Percentiles rank a stretch among this genome's conserved stretches.
These are phyloP conservation scores for Eilema sororculum DNA, from an alignment of 2,888 invertebrate species.

Conservation along the genomic window DNA sequence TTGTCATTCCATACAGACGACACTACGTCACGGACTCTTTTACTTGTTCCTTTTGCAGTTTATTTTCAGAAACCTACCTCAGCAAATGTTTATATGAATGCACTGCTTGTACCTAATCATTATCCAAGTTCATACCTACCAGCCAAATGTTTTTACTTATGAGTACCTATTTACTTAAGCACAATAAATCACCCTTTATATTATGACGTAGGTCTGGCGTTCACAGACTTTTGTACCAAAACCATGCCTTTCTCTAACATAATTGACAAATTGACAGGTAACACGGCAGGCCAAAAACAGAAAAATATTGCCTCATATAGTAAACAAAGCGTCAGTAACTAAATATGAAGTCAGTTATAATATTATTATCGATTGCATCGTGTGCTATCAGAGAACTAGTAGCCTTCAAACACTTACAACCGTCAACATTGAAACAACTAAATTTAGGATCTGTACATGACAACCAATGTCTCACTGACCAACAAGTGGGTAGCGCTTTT, in stretches of 20 bases:
- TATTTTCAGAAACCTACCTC: background rate
- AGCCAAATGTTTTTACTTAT: background rate
- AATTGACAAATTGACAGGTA: constrained; percentile 1
- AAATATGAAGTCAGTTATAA: constrained; percentile 2
- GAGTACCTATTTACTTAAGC: background rate
- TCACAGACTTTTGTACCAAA: background rate
- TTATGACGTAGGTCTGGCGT: background rate
- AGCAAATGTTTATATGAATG: background rate
- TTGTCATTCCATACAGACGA: background rate
- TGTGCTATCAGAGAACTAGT: background rate
- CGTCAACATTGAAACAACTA: background rate
- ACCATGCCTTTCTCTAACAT: background rate
- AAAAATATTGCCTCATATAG: background rate
- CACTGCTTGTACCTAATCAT: background rate
- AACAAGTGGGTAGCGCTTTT: constrained; percentile 21
- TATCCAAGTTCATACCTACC: background rate
- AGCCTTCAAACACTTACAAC: no score
- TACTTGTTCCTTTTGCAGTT: background rate
- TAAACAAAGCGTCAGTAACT: background rate
- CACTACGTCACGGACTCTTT: background rate
- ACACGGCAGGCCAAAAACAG: background rate
- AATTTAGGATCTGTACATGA: background rate
- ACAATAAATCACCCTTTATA: background rate
- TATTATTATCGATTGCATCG: background rate
- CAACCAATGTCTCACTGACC: constrained; percentile 24